phyloP scores from a whole-genome alignment of 2,797 vertebrate genomes.

The Rhynchotus rufescens region DNA sequence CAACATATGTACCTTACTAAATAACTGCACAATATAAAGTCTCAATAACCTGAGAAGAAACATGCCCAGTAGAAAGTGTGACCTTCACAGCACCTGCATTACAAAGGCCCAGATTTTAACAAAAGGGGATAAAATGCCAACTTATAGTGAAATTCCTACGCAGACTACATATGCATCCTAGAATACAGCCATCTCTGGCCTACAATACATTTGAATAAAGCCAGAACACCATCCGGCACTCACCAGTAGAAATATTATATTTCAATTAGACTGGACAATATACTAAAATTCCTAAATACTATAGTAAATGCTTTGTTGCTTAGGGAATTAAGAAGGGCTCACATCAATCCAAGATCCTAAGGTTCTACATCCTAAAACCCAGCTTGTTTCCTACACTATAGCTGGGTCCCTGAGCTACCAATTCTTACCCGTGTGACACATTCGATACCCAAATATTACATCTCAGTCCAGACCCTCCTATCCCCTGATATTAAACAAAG shows the following conservation, averaged over 20 bases:
- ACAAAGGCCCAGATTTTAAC: background rate
- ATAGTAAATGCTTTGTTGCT: background rate
- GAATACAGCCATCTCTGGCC: background rate
- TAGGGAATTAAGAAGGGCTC: background rate
- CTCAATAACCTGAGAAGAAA: background rate
- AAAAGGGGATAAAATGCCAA: background rate
- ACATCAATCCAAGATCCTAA: background rate
- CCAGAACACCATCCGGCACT: background rate
- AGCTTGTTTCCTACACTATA: background rate
- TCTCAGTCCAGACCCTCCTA: background rate
- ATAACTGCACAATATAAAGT: background rate
- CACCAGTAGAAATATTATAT: background rate
- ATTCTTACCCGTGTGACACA: background rate
- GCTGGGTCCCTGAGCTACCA: background rate
- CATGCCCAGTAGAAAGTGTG: background rate
- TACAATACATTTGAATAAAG: background rate
- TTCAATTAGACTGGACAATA: background rate
- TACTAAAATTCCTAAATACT: background rate
- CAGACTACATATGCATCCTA: background rate
- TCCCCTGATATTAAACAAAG: background rate
- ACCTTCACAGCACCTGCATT: background rate
- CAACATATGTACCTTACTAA: background rate
- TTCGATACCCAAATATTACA: background rate
- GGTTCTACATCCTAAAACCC: background rate
- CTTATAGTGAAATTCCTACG: background rate